These are phyloP conservation scores for Ectropis grisescens DNA, from an alignment of 1,140 invertebrate genomes.

Conservation along the genomic window DNA sequence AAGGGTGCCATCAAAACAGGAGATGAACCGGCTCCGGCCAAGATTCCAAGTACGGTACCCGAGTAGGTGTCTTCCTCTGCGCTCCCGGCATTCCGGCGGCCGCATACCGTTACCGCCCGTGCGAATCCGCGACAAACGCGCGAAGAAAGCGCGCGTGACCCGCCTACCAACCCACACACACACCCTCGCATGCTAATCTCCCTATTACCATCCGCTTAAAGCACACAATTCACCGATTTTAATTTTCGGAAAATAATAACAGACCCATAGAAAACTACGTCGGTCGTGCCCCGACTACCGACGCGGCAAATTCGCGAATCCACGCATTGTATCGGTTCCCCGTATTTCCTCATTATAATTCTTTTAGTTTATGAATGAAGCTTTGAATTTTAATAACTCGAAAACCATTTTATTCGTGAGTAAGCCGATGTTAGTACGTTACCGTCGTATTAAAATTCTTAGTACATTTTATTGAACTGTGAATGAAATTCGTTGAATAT, in stretches of 20 bases:
- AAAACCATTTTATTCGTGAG: too few relatives aligned
- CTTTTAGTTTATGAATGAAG: constrained; percentile 48
- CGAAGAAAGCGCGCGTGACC: constrained; percentile 63
- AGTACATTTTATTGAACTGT: too few relatives aligned
- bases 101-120: constrained; percentile 57
- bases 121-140: constrained; percentile 58
- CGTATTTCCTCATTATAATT: constrained; percentile 64
- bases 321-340: constrained; percentile 53
- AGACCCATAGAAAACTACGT: constrained; percentile 41
- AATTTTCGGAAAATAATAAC: constrained; percentile 13
- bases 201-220: constrained; percentile 26
- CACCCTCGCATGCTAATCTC: not conserved
- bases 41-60: too few relatives aligned
- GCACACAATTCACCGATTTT: constrained; percentile 24
- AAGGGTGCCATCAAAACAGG: too few relatives aligned
- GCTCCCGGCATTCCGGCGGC: constrained; percentile 28
- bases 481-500: too few relatives aligned
- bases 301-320: constrained; percentile 54
- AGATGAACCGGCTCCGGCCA: too few relatives aligned
- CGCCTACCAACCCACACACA: constrained; percentile 24
- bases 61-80: too few relatives aligned
- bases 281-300: constrained; percentile 41
- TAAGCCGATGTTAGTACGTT: too few relatives aligned
- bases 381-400: constrained; percentile 49
- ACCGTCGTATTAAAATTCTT: too few relatives aligned